phyloP scores from a whole-genome alignment of 2,797 vertebrate species.

The Amazonetta brasiliensis region DNA sequence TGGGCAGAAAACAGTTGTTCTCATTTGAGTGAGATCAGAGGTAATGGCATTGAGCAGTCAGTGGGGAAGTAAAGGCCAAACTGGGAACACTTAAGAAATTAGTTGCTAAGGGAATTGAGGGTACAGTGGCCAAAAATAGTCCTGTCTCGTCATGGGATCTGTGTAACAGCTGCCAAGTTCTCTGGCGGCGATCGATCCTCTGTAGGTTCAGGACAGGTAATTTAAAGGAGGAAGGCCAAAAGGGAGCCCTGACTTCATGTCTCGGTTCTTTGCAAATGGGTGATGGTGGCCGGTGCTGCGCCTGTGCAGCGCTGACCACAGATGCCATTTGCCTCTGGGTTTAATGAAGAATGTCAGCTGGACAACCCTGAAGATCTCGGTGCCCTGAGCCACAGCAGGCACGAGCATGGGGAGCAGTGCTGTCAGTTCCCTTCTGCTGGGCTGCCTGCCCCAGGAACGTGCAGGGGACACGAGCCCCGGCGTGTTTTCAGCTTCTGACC shows the following conservation, averaged over 20 bases:
- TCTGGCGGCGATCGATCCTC: background rate
- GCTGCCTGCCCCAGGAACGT: accelerated
- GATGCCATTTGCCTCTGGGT: background rate
- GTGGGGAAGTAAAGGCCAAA: background rate
- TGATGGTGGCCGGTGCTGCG: accelerated
- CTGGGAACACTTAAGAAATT: background rate
- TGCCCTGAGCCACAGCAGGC: background rate
- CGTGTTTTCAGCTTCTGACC: accelerated
- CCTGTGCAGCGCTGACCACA: background rate
- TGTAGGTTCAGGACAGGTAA: background rate
- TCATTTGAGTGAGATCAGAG: background rate
- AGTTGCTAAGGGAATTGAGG: background rate
- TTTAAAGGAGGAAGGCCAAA: background rate
- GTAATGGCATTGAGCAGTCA: background rate
- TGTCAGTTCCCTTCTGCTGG: background rate
- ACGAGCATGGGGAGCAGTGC: too few relatives aligned
- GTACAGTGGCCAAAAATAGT: background rate
- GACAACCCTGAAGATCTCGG: background rate
- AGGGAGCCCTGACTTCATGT: too few relatives aligned
- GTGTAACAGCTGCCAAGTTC: background rate
- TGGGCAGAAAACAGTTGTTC: background rate
- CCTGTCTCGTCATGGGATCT: background rate
- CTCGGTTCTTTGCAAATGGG: background rate
- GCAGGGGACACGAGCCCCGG: background rate
- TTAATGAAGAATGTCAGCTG: background rate